These are phyloP conservation scores for Prorops nasuta DNA, from an alignment of 1,140 invertebrate genomes.

Conservation along the genomic window DNA sequence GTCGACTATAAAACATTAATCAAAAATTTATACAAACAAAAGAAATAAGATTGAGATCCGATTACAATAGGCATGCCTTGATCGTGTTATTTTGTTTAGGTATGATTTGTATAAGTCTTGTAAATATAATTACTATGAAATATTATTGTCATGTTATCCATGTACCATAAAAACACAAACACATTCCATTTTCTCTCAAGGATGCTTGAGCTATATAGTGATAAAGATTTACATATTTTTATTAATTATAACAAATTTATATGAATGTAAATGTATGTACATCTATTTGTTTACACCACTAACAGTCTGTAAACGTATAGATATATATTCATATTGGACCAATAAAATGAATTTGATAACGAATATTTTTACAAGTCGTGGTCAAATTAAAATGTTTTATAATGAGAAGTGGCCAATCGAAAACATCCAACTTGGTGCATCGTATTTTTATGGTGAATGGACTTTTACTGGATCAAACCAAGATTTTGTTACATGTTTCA, in stretches of 20 bases:
- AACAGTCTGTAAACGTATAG: slow-evolving; percentile 10
- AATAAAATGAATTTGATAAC: slow-evolving; percentile 16
- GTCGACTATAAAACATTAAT: no score
- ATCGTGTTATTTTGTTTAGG: slow-evolving; percentile 41
- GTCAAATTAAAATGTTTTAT: slow-evolving; percentile 19
- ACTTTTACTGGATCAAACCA: slow-evolving; percentile 18
- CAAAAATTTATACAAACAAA: no score
- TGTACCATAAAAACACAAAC: slow-evolving; percentile 51
- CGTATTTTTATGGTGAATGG: slow-evolving; percentile 34
- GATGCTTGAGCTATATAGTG: slow-evolving; percentile 20
- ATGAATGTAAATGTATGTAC: slow-evolving; percentile 30
- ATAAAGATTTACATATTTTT: slow-evolving; percentile 27
- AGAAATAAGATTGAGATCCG: slow-evolving; percentile 16
- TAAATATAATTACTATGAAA: slow-evolving; percentile 52
- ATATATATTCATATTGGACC: slow-evolving; percentile 13
- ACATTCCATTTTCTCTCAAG: slow-evolving; percentile 49
- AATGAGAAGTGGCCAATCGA: slow-evolving; percentile 17
- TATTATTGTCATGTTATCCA: slow-evolving; percentile 45
- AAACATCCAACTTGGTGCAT: slow-evolving; percentile 14
- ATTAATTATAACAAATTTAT: slow-evolving; percentile 33
- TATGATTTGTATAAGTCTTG: slow-evolving; percentile 52
- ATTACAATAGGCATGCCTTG: slow-evolving; percentile 35
- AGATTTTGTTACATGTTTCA: slow-evolving; percentile 6
- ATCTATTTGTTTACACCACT: slow-evolving; percentile 13
- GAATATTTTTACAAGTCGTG: slow-evolving; percentile 20